Conservation (phyloP, 1,140 invertebrate species). For the Ctenoplectra terminalis region DNA sequence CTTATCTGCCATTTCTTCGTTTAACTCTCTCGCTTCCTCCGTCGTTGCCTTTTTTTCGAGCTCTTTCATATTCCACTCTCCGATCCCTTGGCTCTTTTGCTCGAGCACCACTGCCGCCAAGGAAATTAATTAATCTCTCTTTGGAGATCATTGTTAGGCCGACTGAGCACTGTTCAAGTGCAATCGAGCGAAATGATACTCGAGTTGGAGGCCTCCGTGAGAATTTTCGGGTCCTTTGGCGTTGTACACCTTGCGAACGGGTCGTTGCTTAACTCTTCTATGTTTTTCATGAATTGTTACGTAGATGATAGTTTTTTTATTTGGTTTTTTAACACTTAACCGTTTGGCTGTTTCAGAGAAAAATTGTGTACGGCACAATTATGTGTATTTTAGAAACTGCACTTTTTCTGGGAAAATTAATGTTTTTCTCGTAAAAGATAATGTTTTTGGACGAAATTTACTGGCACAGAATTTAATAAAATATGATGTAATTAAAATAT, state of each 20-base stretch:
- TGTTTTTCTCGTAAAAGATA: too few species aligned
- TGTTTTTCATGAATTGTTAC: too few species aligned
- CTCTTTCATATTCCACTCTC: conserved; percentile 3
- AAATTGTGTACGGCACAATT: too few species aligned
- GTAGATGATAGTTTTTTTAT: too few species aligned
- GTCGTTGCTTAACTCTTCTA: too few species aligned
- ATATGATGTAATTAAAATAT: too few species aligned
- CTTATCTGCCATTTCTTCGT: conserved; percentile 71
- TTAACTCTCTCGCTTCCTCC: conserved; percentile 53
- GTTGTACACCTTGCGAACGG: not conserved
- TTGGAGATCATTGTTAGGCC: conserved; percentile 38
- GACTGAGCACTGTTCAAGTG: conserved; percentile 11
- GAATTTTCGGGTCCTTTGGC: not conserved
- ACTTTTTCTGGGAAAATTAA: too few species aligned
- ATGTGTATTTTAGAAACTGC: too few species aligned
- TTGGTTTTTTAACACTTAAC: too few species aligned
- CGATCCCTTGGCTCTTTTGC: not conserved
- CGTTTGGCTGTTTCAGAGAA: too few species aligned
- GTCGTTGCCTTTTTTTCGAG: conserved; percentile 12
- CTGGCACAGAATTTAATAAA: too few species aligned
- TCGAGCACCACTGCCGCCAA: conserved; percentile 29
- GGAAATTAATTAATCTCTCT: conserved; percentile 50
- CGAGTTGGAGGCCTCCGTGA: not conserved
- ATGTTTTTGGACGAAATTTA: too few species aligned
- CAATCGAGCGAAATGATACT: conserved; percentile 33